Evolutionary conservation across 2,888 invertebrate genomes (phyloP).

Genomic region (Drosophila longiperda): DNA sequence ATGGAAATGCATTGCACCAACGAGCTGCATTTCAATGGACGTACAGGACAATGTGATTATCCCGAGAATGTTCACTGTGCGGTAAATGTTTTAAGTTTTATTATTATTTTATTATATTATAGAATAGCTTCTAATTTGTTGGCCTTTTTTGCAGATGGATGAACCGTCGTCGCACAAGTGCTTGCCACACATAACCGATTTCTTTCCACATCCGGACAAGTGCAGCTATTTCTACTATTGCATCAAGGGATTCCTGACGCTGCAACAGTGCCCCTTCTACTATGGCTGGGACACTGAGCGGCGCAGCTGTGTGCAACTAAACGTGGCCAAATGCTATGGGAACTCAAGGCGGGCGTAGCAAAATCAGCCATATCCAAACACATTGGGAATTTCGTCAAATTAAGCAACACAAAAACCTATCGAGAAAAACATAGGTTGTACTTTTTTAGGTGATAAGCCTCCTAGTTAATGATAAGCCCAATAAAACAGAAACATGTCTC

Average conservation of each 20-base stretch:
- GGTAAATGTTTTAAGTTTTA: constrained; percentile 49
- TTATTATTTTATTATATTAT: background rate
- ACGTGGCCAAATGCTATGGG: constrained; percentile 77
- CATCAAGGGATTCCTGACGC: constrained; percentile 82
- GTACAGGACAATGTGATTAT: constrained; percentile 79
- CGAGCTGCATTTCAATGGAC: constrained; percentile 79
- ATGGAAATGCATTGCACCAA: constrained; percentile 82
- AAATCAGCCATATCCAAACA: background rate
- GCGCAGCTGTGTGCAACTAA: constrained; percentile 77
- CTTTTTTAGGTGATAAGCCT: constrained; percentile 55
- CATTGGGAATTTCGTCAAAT: constrained; percentile 26
- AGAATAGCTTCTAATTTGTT: background rate
- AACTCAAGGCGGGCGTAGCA: constrained; percentile 53
- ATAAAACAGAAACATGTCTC: constrained; percentile 53
- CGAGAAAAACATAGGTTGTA: constrained; percentile 35
- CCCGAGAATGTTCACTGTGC: constrained; percentile 78
- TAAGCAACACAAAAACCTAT: constrained; percentile 10
- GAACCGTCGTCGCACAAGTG: constrained; percentile 69
- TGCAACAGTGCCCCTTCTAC: constrained; percentile 84
- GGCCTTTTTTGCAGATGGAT: constrained; percentile 51
- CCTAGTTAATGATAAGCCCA: constrained; percentile 54
- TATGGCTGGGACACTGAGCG: constrained; percentile 83
- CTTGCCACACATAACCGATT: constrained; percentile 76
- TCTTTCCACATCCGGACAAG: constrained; percentile 82
- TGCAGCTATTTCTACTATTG: constrained; percentile 84